Base-by-base conservation (phyloP, 37 sponge, comb jelly and placozoan species). In the Ephydatia muelleri region DNA sequence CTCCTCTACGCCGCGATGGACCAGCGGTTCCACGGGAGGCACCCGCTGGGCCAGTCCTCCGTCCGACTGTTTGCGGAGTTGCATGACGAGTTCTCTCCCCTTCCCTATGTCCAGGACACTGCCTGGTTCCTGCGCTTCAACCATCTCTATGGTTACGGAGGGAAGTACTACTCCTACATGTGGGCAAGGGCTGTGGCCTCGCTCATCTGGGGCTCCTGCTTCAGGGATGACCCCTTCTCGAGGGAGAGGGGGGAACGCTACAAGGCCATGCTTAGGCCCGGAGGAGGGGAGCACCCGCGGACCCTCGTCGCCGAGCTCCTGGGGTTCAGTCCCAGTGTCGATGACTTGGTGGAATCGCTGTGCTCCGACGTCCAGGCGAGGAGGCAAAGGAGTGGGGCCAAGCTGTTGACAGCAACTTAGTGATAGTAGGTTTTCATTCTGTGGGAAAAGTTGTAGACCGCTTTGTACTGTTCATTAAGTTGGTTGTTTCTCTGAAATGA, bases 141-240 rank as follows among this genome's bases (percentile, higher is more conserved):
- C 73, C 99, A 98, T 73, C 83, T 98, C 16, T 80, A 88, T 70
- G 67, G 67, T 78, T 98, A 98, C 72, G 99, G 93, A 26, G 91
- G 88, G 27, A 83, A 75, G 64, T 98, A 98, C 72, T 98, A 96
- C 69, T 96, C 97, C 19, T 98, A 98, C 69, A 80, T 91, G 25
- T 96, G 96, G 96, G 83, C 96, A 5, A 79, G 89, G 35, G 95
- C 99, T 68, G 85, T 94, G 2, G 94, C 96, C 23, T 83, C 84
- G 22, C 85, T 98, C 28, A 83, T 98, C 0, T 98, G 97, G 94
- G 82, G 83, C 28, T 70, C 87, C 8, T 88, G 88, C 40, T 98
- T 98, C 78, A 12, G 38, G 11, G 76, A 77, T 11, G 77, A 98
- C 81, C 99, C 96, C 2, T 93, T 98, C 68, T 93, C 87, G 26